Evolutionary conservation across 2,888 invertebrate species (phyloP).

Genomic region (Plebejus melissa): DNA sequence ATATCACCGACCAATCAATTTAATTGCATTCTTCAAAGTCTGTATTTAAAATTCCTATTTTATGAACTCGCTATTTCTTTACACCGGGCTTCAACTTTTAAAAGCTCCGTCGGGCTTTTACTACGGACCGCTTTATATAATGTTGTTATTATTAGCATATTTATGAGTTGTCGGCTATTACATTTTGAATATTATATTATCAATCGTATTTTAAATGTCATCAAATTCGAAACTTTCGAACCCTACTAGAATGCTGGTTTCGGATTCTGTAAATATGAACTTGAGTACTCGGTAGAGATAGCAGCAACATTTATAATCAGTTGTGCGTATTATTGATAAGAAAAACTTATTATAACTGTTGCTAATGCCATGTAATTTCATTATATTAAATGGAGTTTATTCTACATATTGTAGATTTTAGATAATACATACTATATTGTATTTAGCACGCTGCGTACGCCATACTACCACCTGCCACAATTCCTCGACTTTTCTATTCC

Average conservation of each 20-base stretch:
- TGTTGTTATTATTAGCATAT: slow-evolving; percentile 26
- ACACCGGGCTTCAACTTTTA: slow-evolving; percentile 19
- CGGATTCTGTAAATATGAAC: neutral
- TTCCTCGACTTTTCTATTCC: neutral
- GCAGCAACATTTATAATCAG: neutral
- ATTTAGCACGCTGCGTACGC: too few relatives aligned
- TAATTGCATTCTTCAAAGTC: neutral
- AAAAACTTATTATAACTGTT: neutral
- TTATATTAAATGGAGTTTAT: too few relatives aligned
- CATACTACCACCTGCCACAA: too few relatives aligned
- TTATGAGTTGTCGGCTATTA: slow-evolving; percentile 27
- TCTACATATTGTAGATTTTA: neutral
- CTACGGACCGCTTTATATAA: slow-evolving; percentile 21
- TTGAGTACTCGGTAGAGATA: neutral
- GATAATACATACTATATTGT: neutral
- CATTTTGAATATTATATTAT: slow-evolving; percentile 25
- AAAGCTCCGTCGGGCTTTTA: slow-evolving; percentile 25
- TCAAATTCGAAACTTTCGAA: slow-evolving; percentile 12
- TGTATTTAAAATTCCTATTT: slow-evolving; percentile 11
- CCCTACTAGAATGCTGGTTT: neutral
- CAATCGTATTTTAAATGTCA: slow-evolving; percentile 23
- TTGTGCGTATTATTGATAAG: neutral
- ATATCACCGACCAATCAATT: neutral
- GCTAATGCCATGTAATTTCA: too few relatives aligned
- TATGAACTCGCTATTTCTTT: slow-evolving; percentile 1